A percentile compares a stretch with the other conserved stretches of the same genome.
Conservation (phyloP, 1,140 invertebrate species). For the Popillia japonica region DNA sequence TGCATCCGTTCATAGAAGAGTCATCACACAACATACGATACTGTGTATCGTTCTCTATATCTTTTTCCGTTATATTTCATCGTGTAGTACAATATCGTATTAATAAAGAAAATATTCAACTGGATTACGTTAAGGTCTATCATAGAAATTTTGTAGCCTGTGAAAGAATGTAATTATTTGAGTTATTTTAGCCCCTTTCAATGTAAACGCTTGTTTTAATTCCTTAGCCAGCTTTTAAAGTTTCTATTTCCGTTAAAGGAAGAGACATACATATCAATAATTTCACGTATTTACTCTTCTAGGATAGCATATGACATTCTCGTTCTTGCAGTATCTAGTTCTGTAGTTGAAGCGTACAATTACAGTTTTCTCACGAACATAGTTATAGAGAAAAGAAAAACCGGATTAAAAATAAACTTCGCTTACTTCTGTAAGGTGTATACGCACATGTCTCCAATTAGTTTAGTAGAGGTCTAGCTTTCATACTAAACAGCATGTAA, state of each 20-base stretch:
- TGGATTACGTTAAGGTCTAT: no score
- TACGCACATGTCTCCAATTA: constrained; percentile 31
- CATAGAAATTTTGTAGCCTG: no score
- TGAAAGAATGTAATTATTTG: no score
- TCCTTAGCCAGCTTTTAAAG: no score
- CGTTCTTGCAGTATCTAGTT: neutral
- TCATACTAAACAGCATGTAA: constrained; percentile 4
- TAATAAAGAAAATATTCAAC: neutral
- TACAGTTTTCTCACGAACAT: constrained; percentile 17
- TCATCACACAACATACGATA: neutral
- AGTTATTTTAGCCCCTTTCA: no score
- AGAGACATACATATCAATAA: neutral
- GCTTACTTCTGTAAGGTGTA: constrained; percentile 13
- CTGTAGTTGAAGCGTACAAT: neutral
- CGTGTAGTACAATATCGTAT: neutral
- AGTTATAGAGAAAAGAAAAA: constrained; percentile 2
- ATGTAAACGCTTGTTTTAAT: no score
- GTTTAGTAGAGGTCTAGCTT: neutral
- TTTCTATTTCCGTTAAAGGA: neutral
- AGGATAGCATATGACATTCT: neutral
- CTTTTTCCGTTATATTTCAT: neutral
- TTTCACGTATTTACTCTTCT: neutral
- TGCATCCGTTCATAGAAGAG: constrained; percentile 6
- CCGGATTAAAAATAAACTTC: constrained; percentile 26
- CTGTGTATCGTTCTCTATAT: neutral